Evolutionary conservation across 2,113 vertebrate genomes (phyloP).

Genomic region (Columbina picui): DNA sequence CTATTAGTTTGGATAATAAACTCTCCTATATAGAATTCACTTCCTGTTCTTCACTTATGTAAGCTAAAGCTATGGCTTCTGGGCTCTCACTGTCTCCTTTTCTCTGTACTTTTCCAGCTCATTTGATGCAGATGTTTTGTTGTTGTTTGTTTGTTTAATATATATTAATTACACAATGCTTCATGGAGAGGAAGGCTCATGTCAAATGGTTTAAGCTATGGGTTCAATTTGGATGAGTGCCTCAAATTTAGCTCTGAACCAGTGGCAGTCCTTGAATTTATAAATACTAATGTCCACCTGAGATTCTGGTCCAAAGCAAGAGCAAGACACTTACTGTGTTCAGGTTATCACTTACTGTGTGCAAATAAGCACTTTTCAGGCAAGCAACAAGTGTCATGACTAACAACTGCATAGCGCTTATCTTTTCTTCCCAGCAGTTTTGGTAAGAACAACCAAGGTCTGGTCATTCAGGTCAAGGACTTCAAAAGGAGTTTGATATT

Average conservation of each 20-base stretch:
- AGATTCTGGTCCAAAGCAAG: conserved; percentile 11
- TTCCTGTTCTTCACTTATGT: background rate
- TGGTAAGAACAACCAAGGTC: background rate
- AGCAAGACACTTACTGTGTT: conserved; percentile 36
- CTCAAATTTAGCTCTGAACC: conserved; percentile 33
- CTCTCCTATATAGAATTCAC: background rate
- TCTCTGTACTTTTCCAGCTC: conserved; percentile 50
- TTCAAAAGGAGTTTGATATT: background rate
- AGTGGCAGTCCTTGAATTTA: conserved; percentile 37
- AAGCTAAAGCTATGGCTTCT: background rate
- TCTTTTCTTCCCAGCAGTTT: background rate
- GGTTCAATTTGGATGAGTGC: conserved; percentile 35
- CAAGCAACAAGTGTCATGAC: background rate
- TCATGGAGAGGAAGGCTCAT: background rate
- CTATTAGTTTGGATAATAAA: conserved; percentile 6
- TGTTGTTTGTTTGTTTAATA: background rate
- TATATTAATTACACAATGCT: conserved; percentile 36
- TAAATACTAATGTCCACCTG: conserved; percentile 54
- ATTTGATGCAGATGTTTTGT: background rate
- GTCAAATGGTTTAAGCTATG: conserved; percentile 36
- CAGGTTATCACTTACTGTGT: too few species aligned
- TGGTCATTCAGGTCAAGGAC: background rate
- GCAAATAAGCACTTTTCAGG: background rate
- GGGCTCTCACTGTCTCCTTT: background rate
- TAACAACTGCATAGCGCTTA: background rate